Conservation (phyloP, 2,113 vertebrate genomes). For the Serilophus lunatus region DNA sequence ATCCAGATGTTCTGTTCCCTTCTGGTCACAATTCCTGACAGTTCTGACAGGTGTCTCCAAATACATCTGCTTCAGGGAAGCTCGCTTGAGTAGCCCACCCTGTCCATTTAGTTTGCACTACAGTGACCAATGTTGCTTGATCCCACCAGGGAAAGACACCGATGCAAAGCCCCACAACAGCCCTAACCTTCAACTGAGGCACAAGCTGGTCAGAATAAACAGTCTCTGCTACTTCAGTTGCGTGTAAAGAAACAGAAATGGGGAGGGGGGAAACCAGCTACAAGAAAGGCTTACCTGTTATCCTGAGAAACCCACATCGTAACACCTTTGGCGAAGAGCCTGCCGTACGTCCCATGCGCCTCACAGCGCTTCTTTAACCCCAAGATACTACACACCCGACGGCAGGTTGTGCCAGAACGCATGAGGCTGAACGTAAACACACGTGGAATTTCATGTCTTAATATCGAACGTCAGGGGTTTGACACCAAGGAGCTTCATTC, state of each 20-base stretch:
- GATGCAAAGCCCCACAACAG: not conserved
- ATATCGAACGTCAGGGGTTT: not conserved
- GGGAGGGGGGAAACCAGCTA: accelerated
- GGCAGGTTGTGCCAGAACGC: not conserved
- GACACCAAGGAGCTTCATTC: not conserved
- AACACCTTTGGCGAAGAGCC: not conserved
- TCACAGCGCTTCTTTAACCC: not conserved
- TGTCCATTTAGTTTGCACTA: not conserved
- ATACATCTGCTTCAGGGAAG: not conserved
- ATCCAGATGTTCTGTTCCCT: not conserved
- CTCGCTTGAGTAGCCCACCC: not conserved
- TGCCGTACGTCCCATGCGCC: accelerated
- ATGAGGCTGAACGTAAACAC: accelerated
- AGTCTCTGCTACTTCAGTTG: not conserved
- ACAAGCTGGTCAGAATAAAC: not conserved
- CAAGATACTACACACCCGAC: not conserved
- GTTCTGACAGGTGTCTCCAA: not conserved
- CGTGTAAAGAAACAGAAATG: not conserved
- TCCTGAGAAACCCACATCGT: not conserved
- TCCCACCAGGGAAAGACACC: not conserved
- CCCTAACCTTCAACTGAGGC: accelerated
- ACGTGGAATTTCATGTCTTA: not conserved
- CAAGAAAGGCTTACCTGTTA: not conserved
- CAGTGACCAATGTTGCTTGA: not conserved
- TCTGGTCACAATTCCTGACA: not conserved